Evolutionary conservation across 2,113 vertebrate genomes (phyloP).

Genomic region (Ramphastos sulfuratus): DNA sequence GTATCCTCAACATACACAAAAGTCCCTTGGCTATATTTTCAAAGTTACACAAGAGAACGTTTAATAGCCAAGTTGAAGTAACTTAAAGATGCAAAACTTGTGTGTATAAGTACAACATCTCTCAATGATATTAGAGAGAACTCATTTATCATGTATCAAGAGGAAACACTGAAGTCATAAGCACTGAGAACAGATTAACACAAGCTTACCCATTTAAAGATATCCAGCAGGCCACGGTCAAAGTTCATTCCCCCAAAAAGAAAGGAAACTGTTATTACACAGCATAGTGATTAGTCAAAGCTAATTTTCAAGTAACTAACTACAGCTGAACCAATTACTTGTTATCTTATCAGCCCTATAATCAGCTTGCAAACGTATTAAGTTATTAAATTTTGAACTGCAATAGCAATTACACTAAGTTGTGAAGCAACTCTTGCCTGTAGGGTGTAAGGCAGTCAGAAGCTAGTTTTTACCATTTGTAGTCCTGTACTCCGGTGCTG

Average conservation of each 20-base stretch:
- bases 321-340: neutral
- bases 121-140: neutral
- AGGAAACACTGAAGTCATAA: neutral
- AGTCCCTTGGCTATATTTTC: neutral
- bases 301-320: neutral
- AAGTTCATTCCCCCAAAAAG: slow-evolving; percentile 4
- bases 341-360: neutral
- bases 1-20: neutral
- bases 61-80: neutral
- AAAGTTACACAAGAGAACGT: neutral
- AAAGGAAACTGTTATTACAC: slow-evolving; percentile 27
- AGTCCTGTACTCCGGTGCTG: slow-evolving; percentile 75
- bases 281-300: neutral
- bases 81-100: too few species aligned
- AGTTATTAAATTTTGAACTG: neutral
- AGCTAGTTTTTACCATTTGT: slow-evolving; percentile 78
- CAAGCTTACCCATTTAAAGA: neutral
- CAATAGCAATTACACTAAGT: neutral
- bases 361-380: neutral
- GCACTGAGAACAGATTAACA: neutral
- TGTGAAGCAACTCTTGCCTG: neutral
- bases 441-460: neutral
- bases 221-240: neutral
- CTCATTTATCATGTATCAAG: neutral
- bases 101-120: neutral